Evolutionary conservation across 2,113 vertebrate species (phyloP).

Genomic region (Oenanthe melanoleuca): DNA sequence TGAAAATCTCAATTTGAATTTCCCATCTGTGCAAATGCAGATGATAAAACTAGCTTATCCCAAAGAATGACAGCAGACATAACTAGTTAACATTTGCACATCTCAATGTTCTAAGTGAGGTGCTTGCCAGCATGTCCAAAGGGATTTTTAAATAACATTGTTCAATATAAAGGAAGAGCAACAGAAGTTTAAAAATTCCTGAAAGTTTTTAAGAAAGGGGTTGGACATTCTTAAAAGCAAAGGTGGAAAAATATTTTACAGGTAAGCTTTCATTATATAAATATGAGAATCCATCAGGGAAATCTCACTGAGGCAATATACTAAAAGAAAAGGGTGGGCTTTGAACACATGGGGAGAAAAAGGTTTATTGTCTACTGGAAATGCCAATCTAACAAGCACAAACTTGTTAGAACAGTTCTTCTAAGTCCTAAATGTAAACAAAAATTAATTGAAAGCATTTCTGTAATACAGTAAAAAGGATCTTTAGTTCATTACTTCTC

Average conservation of each 20-base stretch:
- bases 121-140: neutral
- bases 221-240: neutral
- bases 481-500: neutral
- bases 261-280: neutral
- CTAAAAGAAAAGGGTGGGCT: neutral
- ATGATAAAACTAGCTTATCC: conserved; percentile 8
- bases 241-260: neutral
- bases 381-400: neutral
- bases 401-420: neutral
- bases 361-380: conserved; percentile 22
- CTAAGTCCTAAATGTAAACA: conserved; percentile 22
- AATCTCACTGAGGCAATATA: neutral
- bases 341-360: neutral
- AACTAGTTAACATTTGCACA: conserved; percentile 31
- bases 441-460: neutral
- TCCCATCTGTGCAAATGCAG: conserved; percentile 22
- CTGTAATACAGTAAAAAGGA: neutral
- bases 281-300: neutral
- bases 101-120: neutral
- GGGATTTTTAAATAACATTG: neutral
- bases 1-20: neutral
- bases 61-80: neutral
- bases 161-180: neutral
- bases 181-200: neutral
- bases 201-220: neutral